Evolutionary conservation across 1,140 invertebrate species (phyloP), one percentile per base, ranked within the genome.

Genomic region (Phymorhynchus buccinoides): DNA sequence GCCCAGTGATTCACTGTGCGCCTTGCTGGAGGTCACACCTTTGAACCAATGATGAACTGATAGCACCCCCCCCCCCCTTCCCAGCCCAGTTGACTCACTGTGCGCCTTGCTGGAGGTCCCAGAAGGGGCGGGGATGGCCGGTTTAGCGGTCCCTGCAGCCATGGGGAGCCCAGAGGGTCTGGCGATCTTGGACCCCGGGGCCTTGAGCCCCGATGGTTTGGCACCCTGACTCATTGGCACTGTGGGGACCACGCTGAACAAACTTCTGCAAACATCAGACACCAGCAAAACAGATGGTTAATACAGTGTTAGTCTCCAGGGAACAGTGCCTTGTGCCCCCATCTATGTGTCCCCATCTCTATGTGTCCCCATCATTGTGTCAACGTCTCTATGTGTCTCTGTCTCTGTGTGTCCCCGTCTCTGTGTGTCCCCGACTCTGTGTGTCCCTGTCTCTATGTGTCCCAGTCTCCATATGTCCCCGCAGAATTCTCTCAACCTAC

Each of bases 221-320:
- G 91, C 90, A 68, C n/a, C n/a, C n/a, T 90, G 86, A 89, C 90
- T 91, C 91, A 92, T 92, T 9, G 42, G 66, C 32, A n/a, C n/a
- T 68, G 66, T 68, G 27, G 66, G 66, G n/a, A 68, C 6, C 32
- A 68, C 66, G 22, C 66, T 12, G 7, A 32, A 7, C 22, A 68
- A 68, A 68, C 32, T 27, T 56, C 12, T 12, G 52, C 52, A 12
- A 14, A 27, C 52, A 56, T 14, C 12, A 56, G 12, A 56, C 52
- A 56, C 27, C 27, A 12, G 12, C 27, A 56, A 12, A 56, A 56
- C 52, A 56, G 12, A 56, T 56, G 27, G 52, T 12, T 12, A 12
- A 56, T 56, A 27, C 27, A 56, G 27, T 27, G 27, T 56, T 12
- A 14, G 27, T 27, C 12, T 12, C 52, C 12, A 14, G 52, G 52